Evolutionary conservation across 2,888 invertebrate genomes (phyloP).

Genomic region (Diogma glabrata): DNA sequence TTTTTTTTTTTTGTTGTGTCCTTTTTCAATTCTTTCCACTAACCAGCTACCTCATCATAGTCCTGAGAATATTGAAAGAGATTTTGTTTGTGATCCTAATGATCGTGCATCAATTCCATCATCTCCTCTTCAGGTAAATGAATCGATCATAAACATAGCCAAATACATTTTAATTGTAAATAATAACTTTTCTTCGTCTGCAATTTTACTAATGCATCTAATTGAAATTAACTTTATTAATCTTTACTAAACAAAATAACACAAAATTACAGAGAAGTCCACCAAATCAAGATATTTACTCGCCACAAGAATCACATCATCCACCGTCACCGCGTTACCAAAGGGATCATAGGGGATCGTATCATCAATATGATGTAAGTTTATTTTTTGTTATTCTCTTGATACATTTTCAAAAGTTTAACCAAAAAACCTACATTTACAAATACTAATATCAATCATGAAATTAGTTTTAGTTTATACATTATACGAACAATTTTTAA

Average conservation of each 20-base stretch:
- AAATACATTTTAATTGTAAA: no score
- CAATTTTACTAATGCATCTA: no score
- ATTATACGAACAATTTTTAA: no score
- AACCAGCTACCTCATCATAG: conserved; percentile 31
- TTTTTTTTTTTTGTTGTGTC: conserved; percentile 1
- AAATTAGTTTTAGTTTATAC: no score
- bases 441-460: no score
- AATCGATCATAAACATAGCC: not conserved
- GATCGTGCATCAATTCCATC: conserved; percentile 26
- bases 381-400: not conserved
- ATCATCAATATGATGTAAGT: conserved; percentile 37
- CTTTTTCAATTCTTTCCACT: conserved; percentile 10
- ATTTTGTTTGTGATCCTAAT: conserved; percentile 27
- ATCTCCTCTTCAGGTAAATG: conserved; percentile 33
- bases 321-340: conserved; percentile 34
- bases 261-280: conserved; percentile 25
- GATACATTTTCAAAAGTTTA: no score
- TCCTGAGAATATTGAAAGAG: conserved; percentile 34
- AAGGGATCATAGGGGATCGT: conserved; percentile 33
- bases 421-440: no score
- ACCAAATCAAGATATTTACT: conserved; percentile 22
- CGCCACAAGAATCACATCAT: conserved; percentile 29
- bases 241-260: no score
- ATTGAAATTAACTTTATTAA: no score
- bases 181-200: no score